Conservation (phyloP, 2,797 vertebrate species). For the Salmo trutta region DNA sequence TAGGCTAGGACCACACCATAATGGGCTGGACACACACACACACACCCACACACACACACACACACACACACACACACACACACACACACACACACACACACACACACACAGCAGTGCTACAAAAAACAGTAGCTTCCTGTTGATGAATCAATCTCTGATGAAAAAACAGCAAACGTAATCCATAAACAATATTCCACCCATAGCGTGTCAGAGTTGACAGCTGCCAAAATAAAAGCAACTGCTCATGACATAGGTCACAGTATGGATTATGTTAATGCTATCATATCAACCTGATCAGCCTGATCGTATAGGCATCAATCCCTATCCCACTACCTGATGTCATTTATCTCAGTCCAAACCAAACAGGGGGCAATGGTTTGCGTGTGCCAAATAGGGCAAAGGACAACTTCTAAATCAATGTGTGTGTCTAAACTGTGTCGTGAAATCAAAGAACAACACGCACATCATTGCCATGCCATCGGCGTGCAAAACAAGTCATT, state of each 20-base stretch:
- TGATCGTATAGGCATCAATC: background rate
- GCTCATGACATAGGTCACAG: background rate
- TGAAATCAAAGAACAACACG: background rate
- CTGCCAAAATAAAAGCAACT: background rate
- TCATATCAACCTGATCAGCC: background rate
- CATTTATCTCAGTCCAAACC: background rate
- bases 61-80: too few relatives aligned
- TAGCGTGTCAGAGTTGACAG: background rate
- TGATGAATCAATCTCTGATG: background rate
- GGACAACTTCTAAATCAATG: background rate
- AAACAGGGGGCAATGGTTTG: background rate
- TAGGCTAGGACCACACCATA: conserved; percentile 58
- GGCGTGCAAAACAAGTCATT: background rate
- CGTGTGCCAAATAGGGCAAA: background rate
- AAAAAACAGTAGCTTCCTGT: background rate
- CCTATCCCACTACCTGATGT: background rate
- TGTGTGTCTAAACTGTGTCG: background rate
- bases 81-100: background rate
- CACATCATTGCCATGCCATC: background rate
- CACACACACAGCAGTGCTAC: conserved; percentile 15
- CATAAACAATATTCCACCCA: background rate
- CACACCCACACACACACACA: too few relatives aligned
- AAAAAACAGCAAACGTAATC: background rate
- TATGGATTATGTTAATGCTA: background rate
- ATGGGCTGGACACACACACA: background rate